These are phyloP conservation scores for Orientallactaga sibirica DNA, from an alignment of 2,797 vertebrate genomes.

Conservation along the genomic window DNA sequence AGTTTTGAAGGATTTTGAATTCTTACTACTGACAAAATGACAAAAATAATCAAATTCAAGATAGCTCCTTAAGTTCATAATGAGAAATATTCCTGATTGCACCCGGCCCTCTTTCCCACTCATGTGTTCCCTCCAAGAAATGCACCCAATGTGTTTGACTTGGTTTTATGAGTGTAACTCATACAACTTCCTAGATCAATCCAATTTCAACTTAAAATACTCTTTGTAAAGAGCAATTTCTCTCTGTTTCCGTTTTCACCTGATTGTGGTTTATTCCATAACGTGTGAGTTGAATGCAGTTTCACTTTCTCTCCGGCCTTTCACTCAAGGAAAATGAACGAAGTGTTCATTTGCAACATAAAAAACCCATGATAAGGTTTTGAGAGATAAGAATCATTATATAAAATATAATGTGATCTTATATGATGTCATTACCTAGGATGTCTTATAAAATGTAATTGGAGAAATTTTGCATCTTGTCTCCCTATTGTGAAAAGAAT, in stretches of 20 bases:
- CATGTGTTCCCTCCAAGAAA: background rate
- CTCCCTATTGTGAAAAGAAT: constrained; percentile 1
- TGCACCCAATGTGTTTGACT: background rate
- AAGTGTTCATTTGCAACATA: background rate
- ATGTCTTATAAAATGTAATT: constrained; percentile 3
- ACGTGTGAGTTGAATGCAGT: background rate
- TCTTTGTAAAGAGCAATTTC: background rate
- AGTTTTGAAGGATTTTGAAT: background rate
- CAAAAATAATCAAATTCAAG: background rate
- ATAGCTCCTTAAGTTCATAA: background rate
- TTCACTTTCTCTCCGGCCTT: background rate
- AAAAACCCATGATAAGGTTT: background rate
- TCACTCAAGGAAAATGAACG: background rate
- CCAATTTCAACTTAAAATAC: background rate
- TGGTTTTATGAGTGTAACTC: background rate
- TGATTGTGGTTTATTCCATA: background rate
- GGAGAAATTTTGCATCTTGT: constrained; percentile 6
- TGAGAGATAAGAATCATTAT: background rate
- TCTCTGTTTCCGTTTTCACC: constrained; percentile 10
- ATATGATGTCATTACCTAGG: background rate
- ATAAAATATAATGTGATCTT: background rate
- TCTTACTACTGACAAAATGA: background rate
- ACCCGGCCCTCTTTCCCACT: background rate
- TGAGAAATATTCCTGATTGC: background rate
- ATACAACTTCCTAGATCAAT: background rate